Percentiles rank a stretch among this genome's conserved stretches.
These are phyloP conservation scores for Lucifuga dentata DNA, from an alignment of 2,113 vertebrate genomes.

Conservation along the genomic window DNA sequence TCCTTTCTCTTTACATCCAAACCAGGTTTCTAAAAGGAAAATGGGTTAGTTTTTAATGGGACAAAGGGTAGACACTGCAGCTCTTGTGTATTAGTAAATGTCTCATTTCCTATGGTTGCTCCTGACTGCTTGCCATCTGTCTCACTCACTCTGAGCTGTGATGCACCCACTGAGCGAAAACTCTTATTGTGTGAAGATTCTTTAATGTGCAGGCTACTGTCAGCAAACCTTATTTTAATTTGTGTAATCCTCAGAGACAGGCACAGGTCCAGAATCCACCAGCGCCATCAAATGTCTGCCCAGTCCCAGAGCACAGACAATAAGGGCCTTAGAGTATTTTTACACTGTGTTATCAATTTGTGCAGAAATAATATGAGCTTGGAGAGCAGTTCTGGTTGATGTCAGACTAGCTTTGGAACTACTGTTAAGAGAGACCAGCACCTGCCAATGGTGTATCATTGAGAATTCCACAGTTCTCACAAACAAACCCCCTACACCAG, in stretches of 20 bases:
- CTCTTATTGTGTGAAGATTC: constrained; percentile 65
- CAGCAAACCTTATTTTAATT: constrained; percentile 69
- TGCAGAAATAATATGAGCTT: constrained; percentile 61
- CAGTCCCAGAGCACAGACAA: constrained; percentile 69
- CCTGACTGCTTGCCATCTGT: constrained; percentile 15
- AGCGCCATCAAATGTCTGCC: constrained; percentile 68
- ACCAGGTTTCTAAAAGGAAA: background rate
- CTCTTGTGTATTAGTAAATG: constrained; percentile 3
- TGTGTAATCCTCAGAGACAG: constrained; percentile 71
- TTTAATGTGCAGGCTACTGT: constrained; percentile 54
- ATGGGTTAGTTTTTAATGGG: constrained; percentile 8
- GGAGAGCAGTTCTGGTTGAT: constrained; percentile 50
- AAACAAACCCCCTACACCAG: no score
- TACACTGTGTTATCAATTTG: constrained; percentile 77
- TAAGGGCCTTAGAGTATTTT: constrained; percentile 73
- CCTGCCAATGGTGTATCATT: background rate
- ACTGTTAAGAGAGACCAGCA: constrained; percentile 24
- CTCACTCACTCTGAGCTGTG: constrained; percentile 24
- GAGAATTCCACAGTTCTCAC: no score
- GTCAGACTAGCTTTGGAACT: constrained; percentile 23
- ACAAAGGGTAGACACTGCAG: background rate
- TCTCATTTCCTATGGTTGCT: constrained; percentile 34
- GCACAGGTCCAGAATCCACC: constrained; percentile 64
- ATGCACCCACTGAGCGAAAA: constrained; percentile 54
- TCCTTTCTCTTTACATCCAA: background rate